phyloP scores from a whole-genome alignment of 2,888 invertebrate genomes.

The Cephus pygmeus region DNA sequence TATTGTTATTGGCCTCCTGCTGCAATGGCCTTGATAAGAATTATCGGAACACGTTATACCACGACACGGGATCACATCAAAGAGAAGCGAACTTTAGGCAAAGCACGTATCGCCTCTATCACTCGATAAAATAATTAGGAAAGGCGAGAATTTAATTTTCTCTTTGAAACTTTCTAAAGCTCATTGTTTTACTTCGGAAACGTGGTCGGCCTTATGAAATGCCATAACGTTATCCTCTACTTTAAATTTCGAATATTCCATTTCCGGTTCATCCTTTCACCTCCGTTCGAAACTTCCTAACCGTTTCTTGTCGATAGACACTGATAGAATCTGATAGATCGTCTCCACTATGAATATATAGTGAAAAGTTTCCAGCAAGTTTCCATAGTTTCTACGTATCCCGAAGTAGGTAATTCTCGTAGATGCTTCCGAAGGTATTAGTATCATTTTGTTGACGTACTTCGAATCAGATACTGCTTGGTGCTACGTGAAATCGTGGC shows the following conservation, averaged over 20 bases:
- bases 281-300: neutral
- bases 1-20: neutral
- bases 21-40: neutral
- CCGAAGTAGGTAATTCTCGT: neutral
- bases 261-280: neutral
- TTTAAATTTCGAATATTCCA: neutral
- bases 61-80: neutral
- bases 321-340: neutral
- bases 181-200: neutral
- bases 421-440: neutral
- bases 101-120: conserved; percentile 1
- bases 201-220: neutral
- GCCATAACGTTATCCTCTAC: neutral
- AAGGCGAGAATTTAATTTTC: conserved; percentile 20
- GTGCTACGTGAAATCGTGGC: neutral
- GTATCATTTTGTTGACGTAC: neutral
- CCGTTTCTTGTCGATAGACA: neutral
- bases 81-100: neutral
- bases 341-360: neutral
- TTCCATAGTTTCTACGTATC: neutral
- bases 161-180: neutral
- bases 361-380: neutral
- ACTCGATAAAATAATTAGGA: conserved; percentile 21
- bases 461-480: neutral
- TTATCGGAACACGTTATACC: neutral